A percentile compares a stretch with the other conserved stretches of the same genome.
Evolutionary conservation across 2,113 vertebrate species (phyloP).

Genomic region (Podarcis cretensis): DNA sequence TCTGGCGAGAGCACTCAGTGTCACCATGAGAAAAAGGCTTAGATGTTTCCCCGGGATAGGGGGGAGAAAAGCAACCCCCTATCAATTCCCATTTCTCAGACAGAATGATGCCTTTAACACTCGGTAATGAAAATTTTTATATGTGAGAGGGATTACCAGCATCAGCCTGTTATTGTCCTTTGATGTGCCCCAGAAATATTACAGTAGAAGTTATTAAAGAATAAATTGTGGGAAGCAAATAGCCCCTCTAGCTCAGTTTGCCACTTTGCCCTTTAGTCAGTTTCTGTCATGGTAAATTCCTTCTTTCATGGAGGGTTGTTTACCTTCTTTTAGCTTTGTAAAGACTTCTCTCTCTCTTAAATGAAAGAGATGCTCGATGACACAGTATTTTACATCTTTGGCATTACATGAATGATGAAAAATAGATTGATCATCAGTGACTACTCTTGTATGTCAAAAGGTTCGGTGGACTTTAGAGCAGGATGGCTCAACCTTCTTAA

Average conservation of each 20-base stretch:
- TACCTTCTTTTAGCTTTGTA: conserved; percentile 28
- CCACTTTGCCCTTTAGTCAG: conserved; percentile 44
- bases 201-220: conserved; percentile 68
- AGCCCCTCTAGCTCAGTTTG: conserved; percentile 30
- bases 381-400: conserved; percentile 6
- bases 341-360: neutral
- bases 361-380: neutral
- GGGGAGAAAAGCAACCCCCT: conserved; percentile 39
- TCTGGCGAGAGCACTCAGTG: conserved; percentile 32
- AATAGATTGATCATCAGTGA: neutral
- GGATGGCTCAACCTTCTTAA: conserved; percentile 36
- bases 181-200: conserved; percentile 69
- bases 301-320: conserved; percentile 9
- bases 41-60: conserved; percentile 50
- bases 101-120: conserved; percentile 66
- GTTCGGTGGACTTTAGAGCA: neutral
- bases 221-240: conserved; percentile 56
- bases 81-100: conserved; percentile 69
- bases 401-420: neutral
- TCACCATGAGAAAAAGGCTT: conserved; percentile 44
- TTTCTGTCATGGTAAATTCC: conserved; percentile 50
- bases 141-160: conserved; percentile 66
- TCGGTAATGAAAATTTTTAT: conserved; percentile 72
- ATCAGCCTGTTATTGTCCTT: conserved; percentile 63
- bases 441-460: neutral